Conservation (phyloP, 23 tunicate species). For the Oikopleura dioica region DNA sequence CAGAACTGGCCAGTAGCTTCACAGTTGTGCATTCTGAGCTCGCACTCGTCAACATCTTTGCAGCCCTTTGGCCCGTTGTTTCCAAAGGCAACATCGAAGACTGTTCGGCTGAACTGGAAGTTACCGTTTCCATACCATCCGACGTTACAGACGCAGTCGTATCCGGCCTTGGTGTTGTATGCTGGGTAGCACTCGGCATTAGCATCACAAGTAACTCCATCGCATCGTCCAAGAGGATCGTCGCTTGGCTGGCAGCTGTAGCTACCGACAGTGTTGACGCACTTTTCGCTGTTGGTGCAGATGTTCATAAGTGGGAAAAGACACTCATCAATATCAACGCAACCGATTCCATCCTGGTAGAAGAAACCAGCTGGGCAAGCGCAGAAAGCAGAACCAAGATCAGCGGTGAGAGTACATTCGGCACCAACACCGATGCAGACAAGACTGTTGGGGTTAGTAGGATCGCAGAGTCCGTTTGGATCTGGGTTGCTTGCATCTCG, state of each 20-base stretch:
- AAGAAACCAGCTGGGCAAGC: neutral
- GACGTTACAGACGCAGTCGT: neutral
- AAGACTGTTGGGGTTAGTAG: neutral
- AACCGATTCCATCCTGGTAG: neutral
- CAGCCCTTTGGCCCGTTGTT: neutral
- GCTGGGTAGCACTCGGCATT: neutral
- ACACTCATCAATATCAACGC: neutral
- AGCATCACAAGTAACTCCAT: neutral
- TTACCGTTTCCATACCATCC: neutral
- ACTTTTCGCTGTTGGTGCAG: neutral
- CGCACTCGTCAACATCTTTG: neutral
- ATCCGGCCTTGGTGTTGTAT: neutral
- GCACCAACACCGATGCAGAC: neutral
- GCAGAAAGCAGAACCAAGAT: neutral
- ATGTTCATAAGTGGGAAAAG: neutral
- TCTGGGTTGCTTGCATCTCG: neutral
- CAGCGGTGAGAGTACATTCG: neutral
- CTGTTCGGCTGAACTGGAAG: neutral
- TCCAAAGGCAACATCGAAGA: neutral
- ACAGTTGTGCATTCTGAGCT: neutral
- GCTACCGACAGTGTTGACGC: neutral
- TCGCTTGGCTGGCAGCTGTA: neutral
- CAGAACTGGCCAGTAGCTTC: neutral
- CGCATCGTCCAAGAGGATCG: neutral
- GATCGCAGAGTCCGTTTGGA: neutral